Conservation (phyloP, 2,888 invertebrate species). For the Drosophila prolongata region DNA sequence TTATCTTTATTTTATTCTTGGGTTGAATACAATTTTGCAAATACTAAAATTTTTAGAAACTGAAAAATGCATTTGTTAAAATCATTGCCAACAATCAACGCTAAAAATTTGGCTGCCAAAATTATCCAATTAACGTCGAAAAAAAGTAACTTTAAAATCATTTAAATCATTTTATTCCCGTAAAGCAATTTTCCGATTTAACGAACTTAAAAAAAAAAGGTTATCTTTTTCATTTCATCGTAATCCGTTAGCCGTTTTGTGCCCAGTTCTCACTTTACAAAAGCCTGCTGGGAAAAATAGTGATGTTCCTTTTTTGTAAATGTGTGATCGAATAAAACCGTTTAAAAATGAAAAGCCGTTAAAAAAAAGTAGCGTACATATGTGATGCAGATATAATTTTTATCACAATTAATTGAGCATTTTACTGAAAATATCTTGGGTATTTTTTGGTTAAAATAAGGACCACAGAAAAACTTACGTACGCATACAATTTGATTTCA, state of each 20-base stretch:
- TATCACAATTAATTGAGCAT: constrained; percentile 13
- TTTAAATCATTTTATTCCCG: neutral
- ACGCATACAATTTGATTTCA: too few relatives aligned
- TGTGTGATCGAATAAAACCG: constrained; percentile 14
- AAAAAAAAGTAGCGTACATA: neutral
- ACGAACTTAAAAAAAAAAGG: neutral
- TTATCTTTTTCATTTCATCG: neutral
- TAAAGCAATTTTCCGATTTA: neutral
- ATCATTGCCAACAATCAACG: neutral
- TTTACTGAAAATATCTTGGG: neutral
- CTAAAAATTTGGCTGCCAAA: neutral
- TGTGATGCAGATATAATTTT: neutral
- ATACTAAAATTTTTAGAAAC: too few relatives aligned
- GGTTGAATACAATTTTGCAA: too few relatives aligned
- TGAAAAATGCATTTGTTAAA: too few relatives aligned
- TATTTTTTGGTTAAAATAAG: too few relatives aligned
- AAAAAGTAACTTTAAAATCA: constrained; percentile 1
- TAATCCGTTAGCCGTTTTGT: neutral
- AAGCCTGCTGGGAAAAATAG: neutral
- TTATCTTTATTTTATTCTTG: too few relatives aligned
- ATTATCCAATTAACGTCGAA: neutral
- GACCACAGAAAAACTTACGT: too few relatives aligned
- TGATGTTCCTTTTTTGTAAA: neutral
- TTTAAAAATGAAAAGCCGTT: constrained; percentile 5
- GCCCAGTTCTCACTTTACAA: constrained; percentile 12